Percentiles rank a stretch among this genome's conserved stretches.
These are phyloP conservation scores for Ophthalmolycus amberensis DNA, from an alignment of 2,113 vertebrate genomes.

Conservation along the genomic window DNA sequence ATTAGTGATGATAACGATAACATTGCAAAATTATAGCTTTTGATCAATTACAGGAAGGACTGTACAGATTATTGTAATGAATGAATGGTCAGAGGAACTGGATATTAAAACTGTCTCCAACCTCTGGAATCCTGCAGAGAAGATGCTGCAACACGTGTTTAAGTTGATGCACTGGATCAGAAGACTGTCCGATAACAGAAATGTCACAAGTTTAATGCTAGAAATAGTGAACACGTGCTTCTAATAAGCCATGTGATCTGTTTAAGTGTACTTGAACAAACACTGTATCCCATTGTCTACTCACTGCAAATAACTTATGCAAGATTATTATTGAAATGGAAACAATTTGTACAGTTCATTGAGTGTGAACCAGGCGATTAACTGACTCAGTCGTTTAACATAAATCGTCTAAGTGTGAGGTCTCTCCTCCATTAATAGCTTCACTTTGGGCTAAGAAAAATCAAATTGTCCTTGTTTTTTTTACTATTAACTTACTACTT, in stretches of 20 bases:
- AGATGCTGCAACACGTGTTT: neutral
- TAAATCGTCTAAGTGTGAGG: neutral
- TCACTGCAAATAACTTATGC: constrained; percentile 4
- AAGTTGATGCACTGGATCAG: neutral
- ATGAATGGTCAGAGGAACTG: constrained; percentile 51
- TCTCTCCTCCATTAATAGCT: neutral
- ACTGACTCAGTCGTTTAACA: neutral
- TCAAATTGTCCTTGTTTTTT: neutral
- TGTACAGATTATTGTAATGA: constrained; percentile 42
- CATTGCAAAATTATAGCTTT: constrained; percentile 74
- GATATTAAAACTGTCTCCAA: constrained; percentile 15
- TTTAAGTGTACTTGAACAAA: neutral
- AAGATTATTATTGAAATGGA: constrained; percentile 3
- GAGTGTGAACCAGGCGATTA: neutral
- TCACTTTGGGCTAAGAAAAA: neutral
- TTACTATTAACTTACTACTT: neutral
- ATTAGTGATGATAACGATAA: constrained; percentile 84
- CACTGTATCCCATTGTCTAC: neutral
- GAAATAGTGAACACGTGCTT: constrained; percentile 7
- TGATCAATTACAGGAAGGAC: constrained; percentile 64
- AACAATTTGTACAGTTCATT: neutral
- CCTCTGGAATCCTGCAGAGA: constrained; percentile 2
- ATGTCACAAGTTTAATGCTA: constrained; percentile 13
- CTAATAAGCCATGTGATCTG: constrained; percentile 5
- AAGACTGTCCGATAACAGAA: neutral